These are phyloP conservation scores for Dipus sagitta DNA, from an alignment of 2,797 vertebrate species.

Conservation along the genomic window DNA sequence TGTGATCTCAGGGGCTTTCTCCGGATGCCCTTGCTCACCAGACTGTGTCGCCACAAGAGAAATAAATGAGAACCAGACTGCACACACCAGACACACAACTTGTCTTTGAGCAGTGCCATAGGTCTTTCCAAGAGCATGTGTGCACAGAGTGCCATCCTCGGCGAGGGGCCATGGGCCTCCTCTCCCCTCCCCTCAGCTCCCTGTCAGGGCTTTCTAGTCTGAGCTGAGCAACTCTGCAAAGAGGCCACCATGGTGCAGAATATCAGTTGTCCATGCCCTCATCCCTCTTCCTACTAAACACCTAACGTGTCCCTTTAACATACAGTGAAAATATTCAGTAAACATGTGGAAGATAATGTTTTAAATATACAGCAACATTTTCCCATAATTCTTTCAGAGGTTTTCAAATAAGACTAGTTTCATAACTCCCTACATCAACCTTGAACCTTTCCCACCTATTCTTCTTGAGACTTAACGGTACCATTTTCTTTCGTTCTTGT, in stretches of 20 bases:
- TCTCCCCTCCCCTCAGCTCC: not conserved
- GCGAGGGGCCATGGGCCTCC: no score
- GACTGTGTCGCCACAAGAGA: not conserved
- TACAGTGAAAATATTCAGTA: not conserved
- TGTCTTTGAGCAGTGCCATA: not conserved
- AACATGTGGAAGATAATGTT: not conserved
- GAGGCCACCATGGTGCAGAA: not conserved
- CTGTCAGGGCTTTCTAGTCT: not conserved
- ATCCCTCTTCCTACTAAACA: no score
- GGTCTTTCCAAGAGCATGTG: not conserved
- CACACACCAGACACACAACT: not conserved
- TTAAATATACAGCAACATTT: not conserved
- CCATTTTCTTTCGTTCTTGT: not conserved
- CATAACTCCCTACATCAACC: no score
- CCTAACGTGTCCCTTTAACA: not conserved
- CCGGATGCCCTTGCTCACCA: not conserved
- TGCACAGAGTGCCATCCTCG: not conserved
- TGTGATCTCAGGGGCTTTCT: not conserved
- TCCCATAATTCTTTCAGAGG: not conserved
- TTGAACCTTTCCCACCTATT: not conserved
- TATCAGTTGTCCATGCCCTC: not conserved
- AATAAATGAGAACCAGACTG: not conserved
- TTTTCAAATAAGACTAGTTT: not conserved
- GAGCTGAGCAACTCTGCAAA: not conserved
- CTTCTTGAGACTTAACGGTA: not conserved